Evolutionary conservation across 1,140 invertebrate species (phyloP), one percentile per base, ranked within the genome.

Genomic region (Hycleus cichorii): DNA sequence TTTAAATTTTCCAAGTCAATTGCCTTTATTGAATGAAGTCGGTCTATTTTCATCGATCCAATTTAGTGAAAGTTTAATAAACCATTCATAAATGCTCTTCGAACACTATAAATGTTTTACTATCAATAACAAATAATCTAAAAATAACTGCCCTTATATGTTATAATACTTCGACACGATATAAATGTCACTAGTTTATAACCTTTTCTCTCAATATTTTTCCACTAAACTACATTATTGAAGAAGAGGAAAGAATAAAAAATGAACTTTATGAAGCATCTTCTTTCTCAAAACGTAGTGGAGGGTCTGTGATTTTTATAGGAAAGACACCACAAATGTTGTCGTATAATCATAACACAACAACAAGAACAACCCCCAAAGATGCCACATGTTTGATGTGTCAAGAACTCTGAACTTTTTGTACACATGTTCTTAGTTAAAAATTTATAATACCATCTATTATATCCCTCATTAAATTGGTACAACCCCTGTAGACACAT

Each of bases 401-500:
- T 39, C 32, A 32, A 32, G 32, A 32, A 5, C 32, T 32, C 7
- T 32, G 4, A 50, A 45, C 45, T 32, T 32, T 7, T 32, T 32
- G 32, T 32, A 59, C 58, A 59, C 42, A 55, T 59, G 58, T 59
- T 59, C 47, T 47, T 59, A 59, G 58, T 59, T 59, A 54, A 46
- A 53, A 18, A 4, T 40, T 27, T 40, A 59, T 54, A 59, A 54
- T 59, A 51, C 46, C 27, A 54, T 59, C 58, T 51, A 59, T 59
- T 59, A 59, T 59, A 46, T 46, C 50, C 58, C 49, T 59, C 47
- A 59, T 59, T 59, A 59, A 53, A 53, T 45, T 8, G 40, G 51
- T 26, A 12, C 51, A 43, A 45, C 42, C 51, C 46, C 51, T 25
- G 18, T 53, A 45, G 46, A 53, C 40, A 53, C 18, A 12, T 2